Base-by-base conservation (phyloP, 2,113 vertebrate species). In the Xiphophorus couchianus region DNA sequence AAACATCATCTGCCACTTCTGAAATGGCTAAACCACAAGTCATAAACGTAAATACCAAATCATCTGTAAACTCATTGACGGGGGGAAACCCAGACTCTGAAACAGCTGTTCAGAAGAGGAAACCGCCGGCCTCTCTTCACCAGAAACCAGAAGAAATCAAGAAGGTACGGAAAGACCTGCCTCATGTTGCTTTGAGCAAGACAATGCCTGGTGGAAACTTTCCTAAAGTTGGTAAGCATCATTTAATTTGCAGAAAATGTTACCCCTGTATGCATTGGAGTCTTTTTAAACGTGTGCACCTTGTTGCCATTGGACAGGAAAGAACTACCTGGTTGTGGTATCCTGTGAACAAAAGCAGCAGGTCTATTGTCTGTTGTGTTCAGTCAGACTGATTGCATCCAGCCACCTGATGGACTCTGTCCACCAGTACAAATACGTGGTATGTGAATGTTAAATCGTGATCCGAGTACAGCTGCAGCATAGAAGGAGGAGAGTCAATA, bases 301-400 rank as follows among this genome's bases (percentile, higher is more conserved):
- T 71, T 39, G 22, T n/a, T 42, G 0, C 76, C 68, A 3, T 65
- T 60, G 54, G 42, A 9, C 33, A 93, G 91, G 91, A 11, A 0
- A 67, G 8, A 61, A 77, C 66, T 31, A 80, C 3, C 14, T 91
- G 25, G 73, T 89, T 22, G 27, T 27, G 1, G 84, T 90, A 25
- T 30, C 0, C 0, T 86, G 86, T 22, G 25, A 70, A 27, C 29
- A 4, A 3, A 90, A 28, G 66, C 37, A n/a, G 54, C 89, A 90
- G 15, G 33, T 72, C 68, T 93, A 82, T 81, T 93, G 92, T 78
- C 61, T 31, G 62, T 77, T 91, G 29, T 93, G 92, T 69, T 78
- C 72, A 13, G 37, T 86, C 29, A 73, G 31, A 69, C 4, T 93
- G 69, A 44, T 5, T 10, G 0, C 0, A 0, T 72, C 77, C 17